Percentiles rank a stretch among this genome's conserved stretches.
These are phyloP conservation scores for Steromphala cineraria DNA, from an alignment of 2,888 invertebrate species.

Conservation along the genomic window DNA sequence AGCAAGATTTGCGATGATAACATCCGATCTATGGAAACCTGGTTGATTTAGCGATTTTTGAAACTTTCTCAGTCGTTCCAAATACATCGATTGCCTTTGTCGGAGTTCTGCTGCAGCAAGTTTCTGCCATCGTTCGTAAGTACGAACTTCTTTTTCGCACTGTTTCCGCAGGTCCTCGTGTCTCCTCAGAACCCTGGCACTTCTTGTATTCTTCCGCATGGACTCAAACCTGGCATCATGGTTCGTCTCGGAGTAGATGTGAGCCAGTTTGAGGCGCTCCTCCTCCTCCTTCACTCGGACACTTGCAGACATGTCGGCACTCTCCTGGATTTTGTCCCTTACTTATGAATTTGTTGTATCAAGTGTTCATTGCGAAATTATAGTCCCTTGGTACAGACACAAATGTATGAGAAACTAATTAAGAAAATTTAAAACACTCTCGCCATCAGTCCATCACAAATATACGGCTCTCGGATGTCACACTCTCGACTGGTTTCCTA, in stretches of 20 bases:
- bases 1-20: background rate
- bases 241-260: background rate
- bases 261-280: too few species aligned
- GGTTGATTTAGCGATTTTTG: background rate
- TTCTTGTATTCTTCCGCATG: slow-evolving; percentile 15
- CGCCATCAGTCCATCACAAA: too few species aligned
- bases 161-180: slow-evolving; percentile 29
- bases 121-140: slow-evolving; percentile 10
- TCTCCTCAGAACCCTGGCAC: slow-evolving; percentile 11
- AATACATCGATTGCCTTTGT: background rate
- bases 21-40: background rate
- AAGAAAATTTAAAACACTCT: too few species aligned
- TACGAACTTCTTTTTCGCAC: slow-evolving; percentile 24
- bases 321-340: too few species aligned
- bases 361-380: too few species aligned
- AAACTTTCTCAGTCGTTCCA: background rate
- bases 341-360: too few species aligned
- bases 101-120: background rate
- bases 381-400: too few species aligned
- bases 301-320: too few species aligned
- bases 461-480: too few species aligned
- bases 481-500: too few species aligned
- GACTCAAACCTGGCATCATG: slow-evolving; percentile 17
- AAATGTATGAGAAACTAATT: too few species aligned
- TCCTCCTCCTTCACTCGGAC: too few species aligned